These are phyloP conservation scores for Salminus brasiliensis DNA, from an alignment of 2,113 vertebrate species.

Conservation along the genomic window DNA sequence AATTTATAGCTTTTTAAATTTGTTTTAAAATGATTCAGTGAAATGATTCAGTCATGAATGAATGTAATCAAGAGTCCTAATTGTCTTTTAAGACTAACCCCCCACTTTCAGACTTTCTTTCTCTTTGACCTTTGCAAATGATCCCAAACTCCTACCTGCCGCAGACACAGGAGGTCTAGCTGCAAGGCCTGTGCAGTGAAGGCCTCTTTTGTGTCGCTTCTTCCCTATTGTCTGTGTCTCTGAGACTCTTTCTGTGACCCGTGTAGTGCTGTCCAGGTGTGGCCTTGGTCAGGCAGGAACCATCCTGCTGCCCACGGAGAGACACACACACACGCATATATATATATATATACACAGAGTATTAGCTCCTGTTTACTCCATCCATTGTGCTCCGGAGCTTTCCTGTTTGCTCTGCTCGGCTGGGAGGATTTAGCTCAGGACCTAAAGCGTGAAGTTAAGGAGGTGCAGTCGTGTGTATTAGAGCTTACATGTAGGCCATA, in stretches of 20 bases:
- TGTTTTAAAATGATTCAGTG: too few species aligned
- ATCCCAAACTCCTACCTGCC: neutral
- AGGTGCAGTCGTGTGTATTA: neutral
- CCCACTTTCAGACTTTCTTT: neutral
- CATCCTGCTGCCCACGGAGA: neutral
- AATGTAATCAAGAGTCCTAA: too few species aligned
- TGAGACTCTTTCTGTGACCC: conserved; percentile 25
- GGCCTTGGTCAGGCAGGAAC: neutral
- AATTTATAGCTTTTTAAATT: too few species aligned
- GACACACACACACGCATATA: neutral
- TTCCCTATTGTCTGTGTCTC: conserved; percentile 18
- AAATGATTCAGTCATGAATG: too few species aligned
- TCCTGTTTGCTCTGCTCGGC: conserved; percentile 49
- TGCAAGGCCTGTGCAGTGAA: neutral
- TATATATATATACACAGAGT: neutral
- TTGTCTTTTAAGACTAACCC: neutral
- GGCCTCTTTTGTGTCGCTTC: neutral
- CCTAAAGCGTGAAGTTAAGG: neutral
- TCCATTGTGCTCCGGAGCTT: conserved; percentile 40
- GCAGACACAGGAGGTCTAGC: neutral
- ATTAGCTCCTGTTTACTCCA: conserved; percentile 38
- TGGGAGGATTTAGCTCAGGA: conserved; percentile 5
- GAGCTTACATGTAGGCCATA: neutral
- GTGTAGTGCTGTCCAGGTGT: conserved; percentile 24
- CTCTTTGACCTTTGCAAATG: neutral